These are phyloP conservation scores for Lasioglossum pauxillum DNA, from an alignment of 2,888 invertebrate species.

Conservation along the genomic window DNA sequence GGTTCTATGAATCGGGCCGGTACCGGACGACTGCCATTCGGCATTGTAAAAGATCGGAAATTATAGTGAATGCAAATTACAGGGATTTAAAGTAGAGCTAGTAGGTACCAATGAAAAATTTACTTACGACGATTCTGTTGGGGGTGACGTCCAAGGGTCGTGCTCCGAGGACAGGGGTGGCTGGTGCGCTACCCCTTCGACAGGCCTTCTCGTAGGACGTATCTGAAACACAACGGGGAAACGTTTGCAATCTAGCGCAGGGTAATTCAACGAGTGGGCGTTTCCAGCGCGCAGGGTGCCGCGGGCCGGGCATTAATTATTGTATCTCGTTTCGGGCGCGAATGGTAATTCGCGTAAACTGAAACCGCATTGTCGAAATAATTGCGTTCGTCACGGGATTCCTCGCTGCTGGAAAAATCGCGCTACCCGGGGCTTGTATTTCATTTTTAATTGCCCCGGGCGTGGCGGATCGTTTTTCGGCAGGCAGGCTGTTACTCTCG, in stretches of 20 bases:
- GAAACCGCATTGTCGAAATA: constrained; percentile 43
- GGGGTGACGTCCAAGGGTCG: constrained; percentile 89
- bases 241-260: constrained; percentile 47
- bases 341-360: constrained; percentile 48
- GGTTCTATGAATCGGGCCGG: neutral
- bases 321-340: constrained; percentile 53
- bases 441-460: neutral
- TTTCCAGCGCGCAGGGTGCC: neutral
- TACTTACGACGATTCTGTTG: constrained; percentile 91
- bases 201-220: constrained; percentile 97
- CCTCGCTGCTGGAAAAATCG: neutral
- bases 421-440: neutral
- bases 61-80: constrained; percentile 47
- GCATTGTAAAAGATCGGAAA: constrained; percentile 34
- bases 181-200: constrained; percentile 93
- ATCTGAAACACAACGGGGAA: constrained; percentile 87
- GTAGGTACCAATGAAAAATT: constrained; percentile 14
- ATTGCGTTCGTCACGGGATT: neutral
- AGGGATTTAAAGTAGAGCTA: constrained; percentile 5
- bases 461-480: neutral
- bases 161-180: constrained; percentile 91
- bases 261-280: constrained; percentile 32
- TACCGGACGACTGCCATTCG: constrained; percentile 9
- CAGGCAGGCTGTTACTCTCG: neutral
- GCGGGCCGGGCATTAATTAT: constrained; percentile 46